Evolutionary conservation across 1,140 invertebrate genomes (phyloP), one percentile per base, ranked within the genome.

Genomic region (Chionoecetes opilio): DNA sequence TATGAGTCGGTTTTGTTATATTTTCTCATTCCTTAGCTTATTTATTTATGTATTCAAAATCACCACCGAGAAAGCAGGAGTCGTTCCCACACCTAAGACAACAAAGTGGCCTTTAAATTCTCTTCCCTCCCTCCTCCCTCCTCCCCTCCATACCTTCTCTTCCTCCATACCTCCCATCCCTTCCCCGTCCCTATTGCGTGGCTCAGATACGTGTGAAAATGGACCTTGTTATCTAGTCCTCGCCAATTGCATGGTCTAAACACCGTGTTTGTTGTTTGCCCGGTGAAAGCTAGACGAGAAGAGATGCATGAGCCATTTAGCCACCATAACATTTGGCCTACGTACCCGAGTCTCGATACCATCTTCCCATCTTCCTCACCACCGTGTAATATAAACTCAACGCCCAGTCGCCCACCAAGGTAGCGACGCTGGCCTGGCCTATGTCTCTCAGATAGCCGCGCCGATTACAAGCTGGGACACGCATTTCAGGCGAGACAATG

Each of bases 401-500:
- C 41, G n/a, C 26, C 88, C 2, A 26, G n/a, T n/a, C 41, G n/a
- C 26, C 88, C 2, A 26, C 88, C 88, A 9, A 29, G 11, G 21
- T 37, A 31, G 32, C 29, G 35, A 26, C 84, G 9, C 84, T 26
- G 32, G 84, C 32, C 84, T 8, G 3, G 35, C 88, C 35, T n/a
- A n/a, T n/a, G n/a, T n/a, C n/a, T 53, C 38, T 53, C 31, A 90
- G 53, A 90, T 90, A 41, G 38, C 88, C 88, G 88, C 26, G 9
- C 88, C 88, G 88, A 90, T 90, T 90, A 90, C 88, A n/a, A 90
- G 41, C 38, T 90, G 88, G 88, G 88, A 90, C 53, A 90, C 88
- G 53, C 88, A 90, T 90, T 90, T 90, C 88, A 90, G 53, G 32
- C 21, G 26, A 90, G 53, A 46, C 38, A 90, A 90, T 90, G 86